Base-by-base conservation (phyloP, 2,113 vertebrate species). In the Emydocephalus ijimae region DNA sequence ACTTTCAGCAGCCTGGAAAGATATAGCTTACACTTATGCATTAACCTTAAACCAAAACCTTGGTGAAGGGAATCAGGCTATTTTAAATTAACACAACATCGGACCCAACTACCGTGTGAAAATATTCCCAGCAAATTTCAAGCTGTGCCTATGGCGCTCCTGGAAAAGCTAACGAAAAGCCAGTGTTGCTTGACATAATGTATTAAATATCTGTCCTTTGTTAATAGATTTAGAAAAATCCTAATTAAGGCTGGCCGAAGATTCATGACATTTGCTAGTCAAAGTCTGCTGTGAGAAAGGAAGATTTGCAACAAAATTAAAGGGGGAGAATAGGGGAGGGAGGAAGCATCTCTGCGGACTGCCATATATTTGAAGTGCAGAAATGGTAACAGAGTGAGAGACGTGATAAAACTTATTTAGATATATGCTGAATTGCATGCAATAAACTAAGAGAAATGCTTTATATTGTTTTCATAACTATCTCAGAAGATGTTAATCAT, bases 21-120 rank as follows among this genome's bases (percentile, higher is more conserved):
- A 96, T 94, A 94, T 96, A 97, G 95, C 95, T 97, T 94, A 96
- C 95, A 96, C 95, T 95, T 97, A 96, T 94, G 95, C 93, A 95
- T 96, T 96, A 96, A 96, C 97, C 97, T 96, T 97, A 97, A 94
- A 95, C 96, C 96, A 93, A 96, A 96, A 93, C 95, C 95, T 48
- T 95, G 94, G 95, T 59, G 93, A 96, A 96, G 94, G 94, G 94
- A 96, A 96, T 95, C 95, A 94, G 74, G 96, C 95, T 95, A 91
- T 97, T 96, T 92, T 95, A 96, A 95, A 96, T 95, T 93, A 95
- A 94, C 94, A 90, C 50, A 95, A 92, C 92, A 94, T 87, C 94
- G 93, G 94, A 95, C 20, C 88, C n/a, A 7, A 94, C 86, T 61
- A 94, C 95, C 93, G 39, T 89, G 88, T 95, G 93, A 96, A 95